These are phyloP conservation scores for Spilarctia lutea DNA, from an alignment of 2,888 invertebrate genomes.

Conservation along the genomic window DNA sequence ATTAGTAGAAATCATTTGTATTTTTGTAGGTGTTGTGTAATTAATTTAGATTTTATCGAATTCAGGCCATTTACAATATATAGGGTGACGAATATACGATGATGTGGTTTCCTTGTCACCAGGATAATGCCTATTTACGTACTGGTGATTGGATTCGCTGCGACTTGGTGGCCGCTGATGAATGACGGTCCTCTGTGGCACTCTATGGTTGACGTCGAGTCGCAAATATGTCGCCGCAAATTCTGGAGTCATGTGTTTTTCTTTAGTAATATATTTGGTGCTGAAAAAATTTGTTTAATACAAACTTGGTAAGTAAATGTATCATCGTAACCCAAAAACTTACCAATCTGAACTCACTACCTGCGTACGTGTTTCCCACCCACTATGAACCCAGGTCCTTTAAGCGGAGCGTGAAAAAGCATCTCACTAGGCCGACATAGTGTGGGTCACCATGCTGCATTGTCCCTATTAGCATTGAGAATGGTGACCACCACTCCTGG, in stretches of 20 bases:
- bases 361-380: no score
- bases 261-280: constrained; percentile 30
- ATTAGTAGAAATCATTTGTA: no score
- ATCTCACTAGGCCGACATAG: no score
- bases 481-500: no score
- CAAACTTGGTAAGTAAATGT: constrained; percentile 34
- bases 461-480: no score
- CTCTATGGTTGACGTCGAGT: constrained; percentile 25
- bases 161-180: constrained; percentile 35
- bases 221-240: constrained; percentile 30
- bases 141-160: constrained; percentile 32
- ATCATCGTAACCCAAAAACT: neutral
- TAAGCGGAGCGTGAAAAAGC: no score
- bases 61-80: no score
- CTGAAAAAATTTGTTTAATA: constrained; percentile 23
- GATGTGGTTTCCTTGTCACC: neutral
- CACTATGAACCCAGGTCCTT: no score
- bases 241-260: constrained; percentile 30
- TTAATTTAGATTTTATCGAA: neutral
- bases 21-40: no score
- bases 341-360: no score
- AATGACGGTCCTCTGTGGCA: constrained; percentile 31
- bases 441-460: no score
- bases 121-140: constrained; percentile 38
- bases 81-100: no score